Evolutionary conservation across 2,797 vertebrate genomes (phyloP), one percentile per base, ranked within the genome.

Genomic region (Orientallactaga sibirica): DNA sequence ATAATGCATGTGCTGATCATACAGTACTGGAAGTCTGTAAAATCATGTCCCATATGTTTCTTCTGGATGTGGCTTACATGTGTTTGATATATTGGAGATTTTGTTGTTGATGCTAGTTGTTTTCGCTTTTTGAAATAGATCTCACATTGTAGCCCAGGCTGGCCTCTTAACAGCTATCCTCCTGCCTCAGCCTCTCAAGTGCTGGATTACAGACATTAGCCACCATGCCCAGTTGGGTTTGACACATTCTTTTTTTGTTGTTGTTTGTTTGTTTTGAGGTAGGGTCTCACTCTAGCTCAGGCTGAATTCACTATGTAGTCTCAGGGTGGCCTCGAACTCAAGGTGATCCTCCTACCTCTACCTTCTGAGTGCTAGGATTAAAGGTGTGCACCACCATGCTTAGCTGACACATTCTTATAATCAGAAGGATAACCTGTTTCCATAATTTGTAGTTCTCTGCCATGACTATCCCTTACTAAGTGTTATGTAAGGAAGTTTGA

Each of bases 361-460:
- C 48, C 48, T 48, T 7, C 48, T 7, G 6, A 48, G 48, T 48
- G 48, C 48, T 48, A 7, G 48, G 48, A 48, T 48, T 48, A 48
- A 48, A 48, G 48, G 48, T 48, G 48, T 48, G 48, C 48, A 24
- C 9, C 33, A 84, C 33, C 33, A 74, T 74, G 16, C 14, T 33
- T 58, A 41, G 37, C 33, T 61, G 18, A 61, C 29, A 74, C 37
- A 19, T 82, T 92, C 64, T 91, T 93, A 71, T 86, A 82, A 79
- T 71, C 61, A 94, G 8, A 66, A 93, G 75, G 87, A 75, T 33
- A 84, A 86, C 29, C 15, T 91, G 27, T 80, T 10, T 77, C 11
- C 37, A 58, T 84, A 71, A 92, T 78, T 58, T 88, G 12, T 76
- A 96, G 80, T 83, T 86, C 33, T 73, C 33, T 88, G 37, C 25